phyloP scores from a whole-genome alignment of 1,140 invertebrate species.

The Mercenaria mercenaria region DNA sequence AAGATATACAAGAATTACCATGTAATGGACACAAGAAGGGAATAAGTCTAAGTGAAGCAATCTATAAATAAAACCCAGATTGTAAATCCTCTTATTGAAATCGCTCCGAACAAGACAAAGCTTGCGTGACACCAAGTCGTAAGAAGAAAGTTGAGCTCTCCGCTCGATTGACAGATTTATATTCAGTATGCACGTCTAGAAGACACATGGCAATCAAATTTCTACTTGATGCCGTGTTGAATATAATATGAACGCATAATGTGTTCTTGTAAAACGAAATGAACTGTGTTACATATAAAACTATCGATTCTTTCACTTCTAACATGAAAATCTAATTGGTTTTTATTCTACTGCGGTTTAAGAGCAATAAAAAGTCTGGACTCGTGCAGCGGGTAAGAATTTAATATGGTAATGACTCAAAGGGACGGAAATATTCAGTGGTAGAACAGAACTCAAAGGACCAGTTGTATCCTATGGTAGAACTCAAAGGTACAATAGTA shows the following conservation, averaged over 20 bases:
- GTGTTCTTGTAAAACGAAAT: neutral
- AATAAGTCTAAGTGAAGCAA: neutral
- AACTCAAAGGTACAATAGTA: no score
- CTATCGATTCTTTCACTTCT: no score
- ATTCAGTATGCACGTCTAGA: conserved; percentile 17
- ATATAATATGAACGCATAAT: conserved; percentile 8
- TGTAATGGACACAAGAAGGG: neutral
- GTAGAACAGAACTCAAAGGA: no score
- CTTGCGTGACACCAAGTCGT: neutral
- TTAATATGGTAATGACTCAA: no score
- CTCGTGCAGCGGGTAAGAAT: no score
- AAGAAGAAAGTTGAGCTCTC: conserved; percentile 28
- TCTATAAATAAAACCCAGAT: conserved; percentile 7
- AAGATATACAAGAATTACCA: neutral
- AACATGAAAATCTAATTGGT: no score
- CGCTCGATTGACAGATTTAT: conserved; percentile 39
- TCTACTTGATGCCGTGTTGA: conserved; percentile 39
- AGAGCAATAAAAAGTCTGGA: no score
- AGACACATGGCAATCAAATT: conserved; percentile 18
- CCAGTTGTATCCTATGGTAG: no score
- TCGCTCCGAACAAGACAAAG: neutral
- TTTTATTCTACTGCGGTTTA: no score
- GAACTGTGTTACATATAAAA: neutral
- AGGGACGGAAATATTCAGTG: no score
- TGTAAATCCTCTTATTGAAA: conserved; percentile 19